Percentiles rank a stretch among this genome's conserved stretches.
Evolutionary conservation across 1,140 invertebrate species (phyloP).

Genomic region (Aporrectodea caliginosa): DNA sequence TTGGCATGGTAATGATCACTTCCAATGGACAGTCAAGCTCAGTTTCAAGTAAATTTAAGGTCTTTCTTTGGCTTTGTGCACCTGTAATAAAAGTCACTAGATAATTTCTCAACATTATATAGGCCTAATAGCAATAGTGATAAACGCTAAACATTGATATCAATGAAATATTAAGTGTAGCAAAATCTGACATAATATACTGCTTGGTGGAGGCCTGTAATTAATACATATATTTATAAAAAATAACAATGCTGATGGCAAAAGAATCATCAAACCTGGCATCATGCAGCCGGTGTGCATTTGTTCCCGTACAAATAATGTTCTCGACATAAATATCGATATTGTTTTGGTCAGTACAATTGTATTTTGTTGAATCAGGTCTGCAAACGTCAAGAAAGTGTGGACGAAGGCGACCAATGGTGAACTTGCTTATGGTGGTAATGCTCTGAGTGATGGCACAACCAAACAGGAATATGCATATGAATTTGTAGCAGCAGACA

Average conservation of each 20-base stretch:
- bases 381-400: conserved; percentile 73
- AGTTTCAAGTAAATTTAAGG: too few relatives aligned
- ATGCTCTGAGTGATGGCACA: conserved; percentile 72
- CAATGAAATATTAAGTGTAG: too few relatives aligned
- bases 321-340: conserved; percentile 15
- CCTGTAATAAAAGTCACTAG: too few relatives aligned
- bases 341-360: conserved; percentile 33
- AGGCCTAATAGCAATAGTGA: too few relatives aligned
- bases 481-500: conserved; percentile 16
- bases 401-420: conserved; percentile 80
- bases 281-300: neutral
- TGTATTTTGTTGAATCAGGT: conserved; percentile 48
- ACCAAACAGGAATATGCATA: conserved; percentile 75
- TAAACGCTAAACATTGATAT: too few relatives aligned
- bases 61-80: too few relatives aligned
- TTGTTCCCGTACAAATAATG: conserved; percentile 21
- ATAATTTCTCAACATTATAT: too few relatives aligned
- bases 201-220: too few relatives aligned
- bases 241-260: neutral
- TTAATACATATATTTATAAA: neutral
- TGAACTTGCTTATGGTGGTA: conserved; percentile 86
- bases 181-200: too few relatives aligned
- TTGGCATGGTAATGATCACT: too few relatives aligned
- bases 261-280: neutral
- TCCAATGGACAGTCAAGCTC: too few relatives aligned